Base-by-base conservation (phyloP, 2,888 invertebrate genomes). In the Meliscaeva auricollis region DNA sequence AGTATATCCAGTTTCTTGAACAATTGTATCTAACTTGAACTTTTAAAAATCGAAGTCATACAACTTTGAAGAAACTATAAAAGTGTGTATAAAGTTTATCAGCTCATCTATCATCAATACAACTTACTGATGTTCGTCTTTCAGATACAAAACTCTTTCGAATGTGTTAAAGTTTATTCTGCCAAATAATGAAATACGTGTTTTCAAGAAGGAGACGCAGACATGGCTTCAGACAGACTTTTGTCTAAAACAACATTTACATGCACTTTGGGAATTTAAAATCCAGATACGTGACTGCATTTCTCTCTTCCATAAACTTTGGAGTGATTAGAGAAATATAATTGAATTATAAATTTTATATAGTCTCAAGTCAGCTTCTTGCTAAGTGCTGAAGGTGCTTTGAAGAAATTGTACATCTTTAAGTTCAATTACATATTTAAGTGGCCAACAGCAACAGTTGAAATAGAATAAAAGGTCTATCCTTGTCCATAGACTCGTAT, bases 211-310 rank as follows among this genome's bases (percentile, higher is more conserved):
- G 15, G 1, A 54, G 9, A 54, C 15, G 26, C 2, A 26, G 26
- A 50, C 58, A 44, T 32, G 64, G 7, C 46, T 70, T 13, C 26
- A 32, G 17, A 35, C 22, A 22, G 11, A 22, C 17, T 38, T 22
- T n/a, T 41, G 26, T 13, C 38, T 38, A 11, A 38, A 38, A n/a
- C n/a, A 17, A 62, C 1, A 44, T 30, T 41, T 6, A 11, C 30
- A 38, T 73, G 41, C 60, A 74, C 68, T 74, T 52, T 62, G 74
- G 15, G 60, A 62, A 80, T 69, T 74, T 44, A 38, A 69, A 80
- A 60, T 50, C 44, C 35, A 7, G 8, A 50, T 60, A 80, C 79
- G 79, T 80, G 74, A 68, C 68, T 52, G 30, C 30, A 54, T 32
- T 50, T 58, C 26, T 26, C n/a, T 8, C 46, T 46, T 30, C 15